Base-by-base conservation (phyloP, 2,888 invertebrate genomes). In the Noctua fimbriata region DNA sequence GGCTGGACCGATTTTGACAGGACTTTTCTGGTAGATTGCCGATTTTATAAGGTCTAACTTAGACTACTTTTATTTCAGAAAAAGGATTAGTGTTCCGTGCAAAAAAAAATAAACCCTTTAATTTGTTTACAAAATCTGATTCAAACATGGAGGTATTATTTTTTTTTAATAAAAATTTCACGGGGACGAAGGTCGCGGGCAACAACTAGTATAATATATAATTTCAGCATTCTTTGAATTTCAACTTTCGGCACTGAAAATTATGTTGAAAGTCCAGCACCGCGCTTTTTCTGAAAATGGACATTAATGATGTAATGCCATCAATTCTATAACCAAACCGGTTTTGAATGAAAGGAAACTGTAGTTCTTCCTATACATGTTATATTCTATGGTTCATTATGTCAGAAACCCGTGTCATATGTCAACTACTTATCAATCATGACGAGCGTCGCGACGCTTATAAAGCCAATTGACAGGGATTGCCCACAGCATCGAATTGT, bases 391-490 rank as follows among this genome's bases (percentile, higher is more conserved):
- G 24, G 63, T 52, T 32, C 36, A 52, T 32, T 44, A 58, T 36
- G 58, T 16, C 32, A 47, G 60, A 41, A 28, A 52, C 65, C 4
- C 28, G 73, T 82, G 82, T 83, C 82, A 78, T 76, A 80, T 76
- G 63, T 84, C 80, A 83, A 83, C 72, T 73, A 58, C 16, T 73
- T 41, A 70, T 73, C 63, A 84, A 76, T 80, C 76, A 73, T 49
- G 65, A 28, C 70, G 52, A 49, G 60, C 60, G 76, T 58, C 75
- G 76, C 73, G 69, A 44, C 73, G 60, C 60, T 67, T 70, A 36
- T 84, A 36, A 32, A 84, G 55, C 66, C 76, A 83, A 83, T 84
- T 83, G 70, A 52, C 79, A 52, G 72, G 74, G 67, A 72, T 83
- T 36, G 79, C 55, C 24, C 55, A 58, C 41, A 65, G 32, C 28